These are phyloP conservation scores for Arvicanthis niloticus DNA, from an alignment of 2,113 vertebrate species.

Conservation along the genomic window DNA sequence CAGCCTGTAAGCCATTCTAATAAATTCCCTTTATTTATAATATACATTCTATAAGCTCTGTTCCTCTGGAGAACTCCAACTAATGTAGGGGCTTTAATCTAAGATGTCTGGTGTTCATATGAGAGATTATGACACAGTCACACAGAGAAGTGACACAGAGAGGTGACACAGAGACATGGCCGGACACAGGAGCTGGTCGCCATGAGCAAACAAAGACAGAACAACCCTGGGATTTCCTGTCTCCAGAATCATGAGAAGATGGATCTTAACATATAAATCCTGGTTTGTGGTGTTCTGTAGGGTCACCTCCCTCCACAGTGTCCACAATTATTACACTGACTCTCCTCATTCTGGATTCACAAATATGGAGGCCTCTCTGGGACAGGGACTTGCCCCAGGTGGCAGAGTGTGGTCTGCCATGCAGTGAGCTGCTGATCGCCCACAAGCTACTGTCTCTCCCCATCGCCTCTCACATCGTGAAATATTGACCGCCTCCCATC, in stretches of 20 bases:
- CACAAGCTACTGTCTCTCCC: neutral
- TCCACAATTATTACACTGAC: accelerated
- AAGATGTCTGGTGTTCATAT: neutral
- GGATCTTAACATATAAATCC: neutral
- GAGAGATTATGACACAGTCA: neutral
- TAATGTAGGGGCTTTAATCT: neutral
- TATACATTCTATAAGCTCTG: neutral
- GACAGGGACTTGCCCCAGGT: neutral
- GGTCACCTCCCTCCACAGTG: too few species aligned
- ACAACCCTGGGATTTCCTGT: neutral
- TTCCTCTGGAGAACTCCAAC: neutral
- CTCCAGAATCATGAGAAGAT: neutral
- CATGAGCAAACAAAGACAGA: neutral
- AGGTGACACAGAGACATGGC: neutral
- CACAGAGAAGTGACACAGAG: neutral
- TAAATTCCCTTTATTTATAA: neutral
- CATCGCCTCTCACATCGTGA: neutral
- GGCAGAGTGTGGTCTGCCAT: accelerated
- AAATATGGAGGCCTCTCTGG: neutral
- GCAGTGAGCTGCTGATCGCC: neutral
- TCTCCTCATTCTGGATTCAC: neutral
- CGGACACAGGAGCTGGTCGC: neutral
- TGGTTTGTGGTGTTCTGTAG: neutral
- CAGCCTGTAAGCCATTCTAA: neutral
- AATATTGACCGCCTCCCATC: neutral